A percentile compares a stretch with the other conserved stretches of the same genome.
Conservation (phyloP, 2,113 vertebrate species). For the Chinchilla lanigera region DNA sequence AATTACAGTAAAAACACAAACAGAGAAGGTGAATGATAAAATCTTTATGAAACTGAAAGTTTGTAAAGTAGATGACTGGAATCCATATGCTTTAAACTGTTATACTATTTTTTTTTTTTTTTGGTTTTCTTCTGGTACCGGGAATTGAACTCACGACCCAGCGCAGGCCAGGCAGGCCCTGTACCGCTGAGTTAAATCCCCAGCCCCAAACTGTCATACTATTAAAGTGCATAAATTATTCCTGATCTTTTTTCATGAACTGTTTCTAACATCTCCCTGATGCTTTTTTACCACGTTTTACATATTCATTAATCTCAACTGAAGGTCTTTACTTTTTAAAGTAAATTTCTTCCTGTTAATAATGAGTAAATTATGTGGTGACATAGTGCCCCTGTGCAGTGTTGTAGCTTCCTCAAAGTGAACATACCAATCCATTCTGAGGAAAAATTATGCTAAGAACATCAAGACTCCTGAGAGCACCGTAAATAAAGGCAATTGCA, state of each 20-base stretch:
- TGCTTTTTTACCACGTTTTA: neutral
- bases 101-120: no score
- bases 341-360: neutral
- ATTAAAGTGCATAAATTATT: neutral
- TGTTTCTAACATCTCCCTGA: neutral
- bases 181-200: no score
- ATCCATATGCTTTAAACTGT: neutral
- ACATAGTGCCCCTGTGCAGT: fast-evolving
- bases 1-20: neutral
- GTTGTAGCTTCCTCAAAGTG: neutral
- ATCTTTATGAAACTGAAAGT: neutral
- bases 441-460: neutral
- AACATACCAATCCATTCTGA: neutral
- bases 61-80: neutral
- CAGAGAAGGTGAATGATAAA: neutral
- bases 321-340: neutral
- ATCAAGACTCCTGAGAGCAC: neutral
- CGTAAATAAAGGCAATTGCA: neutral
- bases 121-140: no score
- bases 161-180: no score
- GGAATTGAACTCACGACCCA: no score
- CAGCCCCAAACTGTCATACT: no score
- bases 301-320: neutral
- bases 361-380: neutral
- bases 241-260: neutral